These are phyloP conservation scores for Myoxocephalus aenaeus DNA, from an alignment of 2,797 vertebrate species.

Conservation along the genomic window DNA sequence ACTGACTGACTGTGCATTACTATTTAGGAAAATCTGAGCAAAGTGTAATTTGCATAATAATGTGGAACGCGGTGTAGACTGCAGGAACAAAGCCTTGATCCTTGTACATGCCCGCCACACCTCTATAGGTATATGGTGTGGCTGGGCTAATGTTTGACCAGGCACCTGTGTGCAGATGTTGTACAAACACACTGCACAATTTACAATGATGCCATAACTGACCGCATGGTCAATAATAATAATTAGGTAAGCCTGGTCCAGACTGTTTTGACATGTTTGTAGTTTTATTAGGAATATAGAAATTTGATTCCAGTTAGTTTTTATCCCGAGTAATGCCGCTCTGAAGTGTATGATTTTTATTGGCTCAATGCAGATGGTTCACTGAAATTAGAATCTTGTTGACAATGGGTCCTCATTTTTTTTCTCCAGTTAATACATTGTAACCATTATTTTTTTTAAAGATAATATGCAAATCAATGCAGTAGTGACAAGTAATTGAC, in stretches of 20 bases:
- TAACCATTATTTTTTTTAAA: not conserved
- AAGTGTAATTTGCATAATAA: too few species aligned
- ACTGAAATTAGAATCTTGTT: not conserved
- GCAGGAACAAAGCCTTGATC: not conserved
- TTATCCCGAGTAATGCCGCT: not conserved
- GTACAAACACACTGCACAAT: slow-evolving; percentile 15
- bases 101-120: not conserved
- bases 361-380: not conserved
- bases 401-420: not conserved
- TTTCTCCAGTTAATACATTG: not conserved
- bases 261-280: not conserved
- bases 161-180: slow-evolving; percentile 11
- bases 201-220: slow-evolving; percentile 31
- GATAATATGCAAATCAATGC: not conserved
- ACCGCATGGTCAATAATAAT: not conserved
- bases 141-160: slow-evolving; percentile 36
- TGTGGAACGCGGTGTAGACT: too few species aligned
- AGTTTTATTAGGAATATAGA: not conserved
- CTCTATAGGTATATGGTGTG: not conserved
- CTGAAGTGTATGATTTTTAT: not conserved
- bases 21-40: too few species aligned
- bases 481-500: not conserved
- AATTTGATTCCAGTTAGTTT: not conserved
- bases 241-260: not conserved
- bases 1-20: too few species aligned